Percentiles rank a stretch among this genome's conserved stretches.
Evolutionary conservation across 2,113 vertebrate species (phyloP).

Genomic region (Odobenus rosmarus): DNA sequence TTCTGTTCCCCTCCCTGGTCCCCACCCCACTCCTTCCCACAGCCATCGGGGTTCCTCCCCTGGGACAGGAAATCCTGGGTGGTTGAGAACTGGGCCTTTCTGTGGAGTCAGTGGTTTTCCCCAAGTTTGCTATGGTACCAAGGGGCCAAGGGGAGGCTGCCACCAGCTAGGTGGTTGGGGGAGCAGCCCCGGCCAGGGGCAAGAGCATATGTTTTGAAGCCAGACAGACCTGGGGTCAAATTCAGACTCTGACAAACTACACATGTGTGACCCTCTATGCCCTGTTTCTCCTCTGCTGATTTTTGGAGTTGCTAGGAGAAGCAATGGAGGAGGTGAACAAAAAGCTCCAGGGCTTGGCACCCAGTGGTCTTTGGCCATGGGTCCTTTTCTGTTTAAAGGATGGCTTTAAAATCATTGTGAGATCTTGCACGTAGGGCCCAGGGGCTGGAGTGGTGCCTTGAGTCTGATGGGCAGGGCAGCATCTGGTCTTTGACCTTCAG

Average conservation of each 20-base stretch:
- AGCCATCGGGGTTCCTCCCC: not conserved
- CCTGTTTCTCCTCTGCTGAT: not conserved
- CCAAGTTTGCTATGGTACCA: not conserved
- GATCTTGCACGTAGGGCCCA: not conserved
- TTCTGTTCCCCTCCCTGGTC: not conserved
- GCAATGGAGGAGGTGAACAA: not conserved
- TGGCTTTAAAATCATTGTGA: not conserved
- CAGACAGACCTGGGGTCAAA: not conserved
- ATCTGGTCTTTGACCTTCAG: not conserved
- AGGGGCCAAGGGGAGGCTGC: not conserved
- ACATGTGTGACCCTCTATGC: not conserved
- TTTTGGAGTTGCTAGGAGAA: constrained; percentile 15
- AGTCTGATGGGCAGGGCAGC: not conserved
- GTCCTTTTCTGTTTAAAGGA: not conserved
- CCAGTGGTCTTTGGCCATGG: not conserved
- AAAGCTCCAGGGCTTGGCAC: not conserved
- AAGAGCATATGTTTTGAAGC: not conserved
- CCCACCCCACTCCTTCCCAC: not conserved
- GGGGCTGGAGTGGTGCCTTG: not conserved
- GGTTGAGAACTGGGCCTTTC: not conserved
- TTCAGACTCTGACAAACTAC: not conserved
- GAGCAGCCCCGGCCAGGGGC: not conserved
- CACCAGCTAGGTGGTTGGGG: not conserved
- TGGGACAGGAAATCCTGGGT: not conserved
- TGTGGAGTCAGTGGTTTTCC: not conserved